A percentile compares a stretch with the other conserved stretches of the same genome.
phyloP scores from a whole-genome alignment of 2,113 vertebrate genomes.

The Pluvialis apricaria region DNA sequence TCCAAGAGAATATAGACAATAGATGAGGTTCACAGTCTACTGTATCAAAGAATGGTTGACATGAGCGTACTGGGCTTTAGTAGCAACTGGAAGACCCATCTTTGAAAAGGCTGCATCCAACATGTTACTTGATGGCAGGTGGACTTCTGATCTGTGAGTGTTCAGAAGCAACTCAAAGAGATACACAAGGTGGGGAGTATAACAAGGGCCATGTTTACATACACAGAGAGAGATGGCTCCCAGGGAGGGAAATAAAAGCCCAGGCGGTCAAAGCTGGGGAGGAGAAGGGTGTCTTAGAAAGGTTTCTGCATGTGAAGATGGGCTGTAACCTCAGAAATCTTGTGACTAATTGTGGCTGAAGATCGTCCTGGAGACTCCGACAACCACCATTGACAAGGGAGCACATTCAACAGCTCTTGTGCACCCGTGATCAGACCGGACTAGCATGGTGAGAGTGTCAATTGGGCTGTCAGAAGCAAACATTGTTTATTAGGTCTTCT shows the following conservation, averaged over 20 bases:
- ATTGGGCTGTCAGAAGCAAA: neutral
- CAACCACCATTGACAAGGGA: neutral
- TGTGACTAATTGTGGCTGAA: neutral
- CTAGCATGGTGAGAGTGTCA: neutral
- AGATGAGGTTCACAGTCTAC: neutral
- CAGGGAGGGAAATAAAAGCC: neutral
- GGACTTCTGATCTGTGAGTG: neutral
- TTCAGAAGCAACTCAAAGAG: neutral
- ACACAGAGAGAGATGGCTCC: neutral
- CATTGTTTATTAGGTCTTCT: neutral
- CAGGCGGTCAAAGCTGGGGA: neutral
- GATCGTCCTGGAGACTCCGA: neutral
- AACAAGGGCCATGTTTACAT: neutral
- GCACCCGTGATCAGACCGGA: accelerated
- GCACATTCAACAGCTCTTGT: neutral
- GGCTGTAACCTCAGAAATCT: neutral
- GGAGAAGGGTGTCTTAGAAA: neutral
- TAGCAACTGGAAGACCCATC: neutral
- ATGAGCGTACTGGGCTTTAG: accelerated
- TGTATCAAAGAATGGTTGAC: neutral
- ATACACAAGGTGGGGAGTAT: accelerated
- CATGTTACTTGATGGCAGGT: neutral
- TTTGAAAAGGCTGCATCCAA: neutral
- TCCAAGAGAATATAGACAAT: neutral
- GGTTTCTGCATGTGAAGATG: neutral